Evolutionary conservation across 2,888 invertebrate genomes (phyloP).

Genomic region (Adineta ricciae): DNA sequence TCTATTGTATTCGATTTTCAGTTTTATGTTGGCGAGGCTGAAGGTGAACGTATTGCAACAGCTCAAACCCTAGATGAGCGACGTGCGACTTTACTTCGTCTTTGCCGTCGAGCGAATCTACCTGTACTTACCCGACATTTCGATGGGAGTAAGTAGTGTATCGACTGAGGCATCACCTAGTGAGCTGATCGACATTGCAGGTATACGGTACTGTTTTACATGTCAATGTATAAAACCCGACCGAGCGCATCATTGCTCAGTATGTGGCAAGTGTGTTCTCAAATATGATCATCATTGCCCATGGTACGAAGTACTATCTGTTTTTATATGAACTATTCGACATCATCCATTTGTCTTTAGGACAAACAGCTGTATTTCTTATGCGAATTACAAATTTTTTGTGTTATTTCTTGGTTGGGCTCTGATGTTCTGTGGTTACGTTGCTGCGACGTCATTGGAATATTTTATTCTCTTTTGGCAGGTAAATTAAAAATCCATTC

Average conservation of each 20-base stretch:
- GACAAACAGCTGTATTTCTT: conserved; percentile 92
- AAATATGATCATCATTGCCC: conserved; percentile 99
- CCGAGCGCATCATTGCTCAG: conserved; percentile 90
- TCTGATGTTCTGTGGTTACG: conserved; percentile 77
- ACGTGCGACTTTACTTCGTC: background rate
- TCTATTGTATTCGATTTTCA: conserved; percentile 37
- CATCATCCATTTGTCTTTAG: conserved; percentile 39
- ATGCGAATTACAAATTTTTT: conserved; percentile 96
- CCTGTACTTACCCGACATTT: conserved; percentile 4
- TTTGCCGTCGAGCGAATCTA: background rate
- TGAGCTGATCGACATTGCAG: conserved; percentile 36
- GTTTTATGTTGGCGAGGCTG: conserved; percentile 65
- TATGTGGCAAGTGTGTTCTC: conserved; percentile 79
- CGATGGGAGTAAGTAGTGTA: background rate
- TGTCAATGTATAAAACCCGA: conserved; percentile 92
- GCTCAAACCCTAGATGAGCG: conserved; percentile 1
- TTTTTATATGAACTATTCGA: background rate
- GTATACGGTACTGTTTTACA: conserved; percentile 80
- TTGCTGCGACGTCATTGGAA: conserved; percentile 56
- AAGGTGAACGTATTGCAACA: conserved; percentile 25
- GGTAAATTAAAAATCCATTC: conserved; percentile 53
- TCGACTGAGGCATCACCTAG: too few species aligned
- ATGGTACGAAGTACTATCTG: conserved; percentile 58
- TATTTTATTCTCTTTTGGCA: conserved; percentile 54
- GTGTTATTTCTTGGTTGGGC: conserved; percentile 90